Evolutionary conservation across 1,140 invertebrate species (phyloP), one percentile per base, ranked within the genome.

Genomic region (Macrobrachium rosenbergii): DNA sequence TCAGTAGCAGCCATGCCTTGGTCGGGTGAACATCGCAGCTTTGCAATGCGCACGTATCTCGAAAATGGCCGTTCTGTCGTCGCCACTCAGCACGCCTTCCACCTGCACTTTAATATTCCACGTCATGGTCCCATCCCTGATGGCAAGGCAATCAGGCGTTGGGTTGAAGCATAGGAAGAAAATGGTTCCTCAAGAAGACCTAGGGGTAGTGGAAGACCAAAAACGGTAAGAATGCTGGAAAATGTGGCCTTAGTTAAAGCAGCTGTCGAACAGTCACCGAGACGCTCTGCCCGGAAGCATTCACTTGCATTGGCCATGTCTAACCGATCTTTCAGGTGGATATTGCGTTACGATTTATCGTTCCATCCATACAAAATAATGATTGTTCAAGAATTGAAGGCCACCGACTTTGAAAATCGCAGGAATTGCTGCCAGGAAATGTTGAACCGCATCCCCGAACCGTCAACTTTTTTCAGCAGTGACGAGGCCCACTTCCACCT

Each of bases 381-480:
- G 75, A 76, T 76, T 76, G 75, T 76, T 43, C 75, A 76, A 58
- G 75, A 76, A 76, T 16, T 81, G 79, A 81, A 81, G 37, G 45
- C 58, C 59, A 81, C 52, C 62, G 58, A 81, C 79, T 81, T 81
- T 60, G 58, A 81, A 81, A 81, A 81, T 62, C 60, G 58, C 59
- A 81, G 59, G 59, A 64, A 64, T 79, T 79, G 23, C 77, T 79
- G 28, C 77, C 43, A 79, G 77, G 45, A 79, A 79, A 79, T 79
- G 12, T 79, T 45, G 28, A 79, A 79, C 77, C 43, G 77, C 77
- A 79, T 45, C 77, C 21, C 2, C 28, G 45, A 79, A 79, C 77
- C 77, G 45, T 79, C 77, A 79, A 79, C 77, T 28, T 79, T 79
- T 79, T 79, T 79, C 77, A 79, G 77, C 77, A 79, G 77, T 79